A percentile compares a stretch with the other conserved stretches of the same genome.
Conservation (phyloP, 2,888 invertebrate genomes). For the Stictocephala bisonia region DNA sequence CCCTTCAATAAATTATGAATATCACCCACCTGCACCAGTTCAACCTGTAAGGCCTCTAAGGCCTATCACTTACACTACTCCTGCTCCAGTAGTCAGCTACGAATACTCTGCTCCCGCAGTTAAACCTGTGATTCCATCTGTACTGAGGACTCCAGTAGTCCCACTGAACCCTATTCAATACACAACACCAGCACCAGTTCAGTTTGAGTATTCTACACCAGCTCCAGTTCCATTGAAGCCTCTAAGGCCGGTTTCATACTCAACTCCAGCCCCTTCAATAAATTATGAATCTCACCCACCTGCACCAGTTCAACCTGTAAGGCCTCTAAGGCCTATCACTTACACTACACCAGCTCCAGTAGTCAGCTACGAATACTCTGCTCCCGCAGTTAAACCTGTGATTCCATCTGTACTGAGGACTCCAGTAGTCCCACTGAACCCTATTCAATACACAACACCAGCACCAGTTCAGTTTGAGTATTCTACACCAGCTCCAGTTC, state of each 20-base stretch:
- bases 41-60: too few species aligned
- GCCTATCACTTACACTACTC: background rate
- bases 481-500: slow-evolving; percentile 27
- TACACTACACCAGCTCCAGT: slow-evolving; percentile 44
- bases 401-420: slow-evolving; percentile 31
- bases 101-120: background rate
- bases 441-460: slow-evolving; percentile 35
- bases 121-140: slow-evolving; percentile 44
- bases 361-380: slow-evolving; percentile 19
- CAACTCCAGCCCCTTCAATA: slow-evolving; percentile 28
- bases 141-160: slow-evolving; percentile 47
- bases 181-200: slow-evolving; percentile 52
- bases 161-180: slow-evolving; percentile 55
- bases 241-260: slow-evolving; percentile 41
- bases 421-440: slow-evolving; percentile 43
- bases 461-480: slow-evolving; percentile 43
- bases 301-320: slow-evolving; percentile 10
- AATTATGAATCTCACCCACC: slow-evolving; percentile 23
- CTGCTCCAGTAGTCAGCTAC: background rate
- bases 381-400: slow-evolving; percentile 23
- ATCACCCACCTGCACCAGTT: slow-evolving; percentile 11
- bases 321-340: slow-evolving; percentile 10
- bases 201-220: slow-evolving; percentile 20
- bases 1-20: slow-evolving; percentile 15
- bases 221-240: slow-evolving; percentile 36